These are phyloP conservation scores for Geodia barretti DNA, from an alignment of 37 sponge, comb jelly and placozoan genomes.

Conservation along the genomic window DNA sequence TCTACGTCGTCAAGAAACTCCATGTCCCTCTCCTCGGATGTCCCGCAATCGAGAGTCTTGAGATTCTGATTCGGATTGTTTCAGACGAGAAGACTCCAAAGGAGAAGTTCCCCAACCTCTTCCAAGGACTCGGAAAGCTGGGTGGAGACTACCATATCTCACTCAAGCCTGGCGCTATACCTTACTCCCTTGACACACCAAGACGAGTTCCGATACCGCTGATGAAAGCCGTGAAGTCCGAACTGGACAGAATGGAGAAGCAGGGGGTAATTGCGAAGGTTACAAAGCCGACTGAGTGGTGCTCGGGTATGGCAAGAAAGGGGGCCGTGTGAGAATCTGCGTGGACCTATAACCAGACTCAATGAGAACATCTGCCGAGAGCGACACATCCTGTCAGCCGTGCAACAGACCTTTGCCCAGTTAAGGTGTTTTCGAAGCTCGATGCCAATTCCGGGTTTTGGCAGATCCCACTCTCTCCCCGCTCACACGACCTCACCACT, in stretches of 20 bases:
- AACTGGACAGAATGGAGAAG: conserved; percentile 40
- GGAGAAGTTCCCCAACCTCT: conserved; percentile 23
- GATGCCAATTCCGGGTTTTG: conserved; percentile 55
- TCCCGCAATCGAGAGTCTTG: conserved; percentile 4
- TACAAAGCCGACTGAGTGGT: conserved; percentile 34
- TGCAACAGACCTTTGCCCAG: conserved; percentile 36
- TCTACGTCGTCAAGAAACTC: conserved; percentile 2
- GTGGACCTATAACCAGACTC: conserved; percentile 54
- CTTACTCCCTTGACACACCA: conserved; percentile 32
- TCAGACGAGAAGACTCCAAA: not conserved
- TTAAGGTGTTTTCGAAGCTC: conserved; percentile 43
- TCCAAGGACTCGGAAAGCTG: conserved; percentile 29
- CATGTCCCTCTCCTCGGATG: not conserved
- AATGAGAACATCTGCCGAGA: conserved; percentile 42
- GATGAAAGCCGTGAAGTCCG: not conserved
- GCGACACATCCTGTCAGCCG: conserved; percentile 26
- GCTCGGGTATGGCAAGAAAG: conserved; percentile 30
- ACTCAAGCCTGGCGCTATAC: conserved; percentile 15
- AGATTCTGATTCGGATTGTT: not conserved
- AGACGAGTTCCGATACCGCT: conserved; percentile 37
- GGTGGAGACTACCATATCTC: conserved; percentile 23
- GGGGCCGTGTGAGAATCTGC: conserved; percentile 23
- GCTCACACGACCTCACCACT: conserved; percentile 32
- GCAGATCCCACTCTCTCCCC: conserved; percentile 40
- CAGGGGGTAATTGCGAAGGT: conserved; percentile 22